A percentile compares a stretch with the other conserved stretches of the same genome.
These are phyloP conservation scores for Lumbricus terrestris DNA, from an alignment of 2,888 invertebrate genomes.

Conservation along the genomic window DNA sequence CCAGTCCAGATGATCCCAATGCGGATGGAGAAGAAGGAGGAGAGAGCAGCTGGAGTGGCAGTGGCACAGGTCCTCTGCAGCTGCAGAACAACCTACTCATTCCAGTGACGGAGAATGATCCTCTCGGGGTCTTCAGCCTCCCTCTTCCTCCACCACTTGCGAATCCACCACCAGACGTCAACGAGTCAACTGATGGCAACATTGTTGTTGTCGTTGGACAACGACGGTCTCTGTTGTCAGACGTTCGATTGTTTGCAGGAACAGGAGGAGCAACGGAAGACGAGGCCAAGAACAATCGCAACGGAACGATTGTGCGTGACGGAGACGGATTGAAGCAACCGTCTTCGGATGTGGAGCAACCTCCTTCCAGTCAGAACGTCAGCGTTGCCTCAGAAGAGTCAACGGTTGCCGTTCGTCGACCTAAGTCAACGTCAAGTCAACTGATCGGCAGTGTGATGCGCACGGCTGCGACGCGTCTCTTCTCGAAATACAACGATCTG, in stretches of 20 bases:
- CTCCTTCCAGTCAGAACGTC: too few species aligned
- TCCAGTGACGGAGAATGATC: conserved; percentile 87
- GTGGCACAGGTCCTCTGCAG: conserved; percentile 26
- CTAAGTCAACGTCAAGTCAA: conserved; percentile 28
- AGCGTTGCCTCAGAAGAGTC: neutral
- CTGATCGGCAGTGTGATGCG: conserved; percentile 34
- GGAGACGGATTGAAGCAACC: neutral
- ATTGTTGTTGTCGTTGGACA: neutral
- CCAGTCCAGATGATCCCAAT: neutral
- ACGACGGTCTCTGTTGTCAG: neutral
- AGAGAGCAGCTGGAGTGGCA: neutral
- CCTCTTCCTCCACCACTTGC: neutral
- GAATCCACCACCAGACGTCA: neutral
- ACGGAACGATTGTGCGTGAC: neutral
- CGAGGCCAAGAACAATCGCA: neutral
- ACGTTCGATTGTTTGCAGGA: neutral
- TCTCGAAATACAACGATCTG: conserved; percentile 50
- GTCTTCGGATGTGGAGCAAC: neutral
- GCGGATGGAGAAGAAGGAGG: neutral
- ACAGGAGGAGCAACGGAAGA: neutral
- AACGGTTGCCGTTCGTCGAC: neutral
- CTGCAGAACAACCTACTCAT: conserved; percentile 60
- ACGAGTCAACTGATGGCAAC: neutral
- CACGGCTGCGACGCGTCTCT: conserved; percentile 28
- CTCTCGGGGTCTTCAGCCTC: conserved; percentile 67